Base-by-base conservation (phyloP, 2,888 invertebrate species). In the Limnephilus marmoratus region DNA sequence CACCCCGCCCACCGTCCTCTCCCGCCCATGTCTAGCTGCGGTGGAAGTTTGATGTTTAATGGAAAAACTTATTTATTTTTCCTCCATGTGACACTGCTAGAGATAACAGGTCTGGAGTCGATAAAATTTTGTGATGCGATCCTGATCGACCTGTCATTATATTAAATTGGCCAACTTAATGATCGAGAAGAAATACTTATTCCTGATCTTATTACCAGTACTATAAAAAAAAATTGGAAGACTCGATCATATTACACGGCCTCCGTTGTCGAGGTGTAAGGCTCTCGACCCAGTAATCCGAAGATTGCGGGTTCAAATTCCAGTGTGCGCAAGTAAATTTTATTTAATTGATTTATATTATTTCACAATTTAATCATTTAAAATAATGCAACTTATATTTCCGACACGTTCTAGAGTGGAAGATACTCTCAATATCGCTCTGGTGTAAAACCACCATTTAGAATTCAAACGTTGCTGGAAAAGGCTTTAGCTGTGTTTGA, bases 61-160 rank as follows among this genome's bases (percentile, higher is more conserved):
- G 83, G 83, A 83, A 37, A 83, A 83, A 83, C 83, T 83, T 83
- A 24, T 83, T 83, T 83, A 83, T 83, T 34, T 34, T 83, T 41
- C 37, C 7, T 83, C 34, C 83, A 83, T 83, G 37, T 83, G 83
- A 37, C 37, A 34, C 37, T 11, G 83, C 24, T 13, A 18, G 37
- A 83, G 37, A 83, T 83, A 83, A 83, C 34, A 37, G 34, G 37
- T 37, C 37, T 34, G 37, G 12, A 83, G 24, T n/a, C 18, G 18
- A 83, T 83, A 83, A 83, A 83, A 83, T 7, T 37, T 34, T 24
- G 34, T 41, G 83, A 83, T 37, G 34, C 34, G 34, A 68, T 68
- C 68, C 68, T 24, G 68, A 68, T 68, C 68, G 68, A 24, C 68
- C 24, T 24, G 68, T 2, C 68, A 68, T 68, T 68, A 68, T 68